Base-by-base conservation (phyloP, 2,888 invertebrate species). In the Eupeodes latifasciatus region DNA sequence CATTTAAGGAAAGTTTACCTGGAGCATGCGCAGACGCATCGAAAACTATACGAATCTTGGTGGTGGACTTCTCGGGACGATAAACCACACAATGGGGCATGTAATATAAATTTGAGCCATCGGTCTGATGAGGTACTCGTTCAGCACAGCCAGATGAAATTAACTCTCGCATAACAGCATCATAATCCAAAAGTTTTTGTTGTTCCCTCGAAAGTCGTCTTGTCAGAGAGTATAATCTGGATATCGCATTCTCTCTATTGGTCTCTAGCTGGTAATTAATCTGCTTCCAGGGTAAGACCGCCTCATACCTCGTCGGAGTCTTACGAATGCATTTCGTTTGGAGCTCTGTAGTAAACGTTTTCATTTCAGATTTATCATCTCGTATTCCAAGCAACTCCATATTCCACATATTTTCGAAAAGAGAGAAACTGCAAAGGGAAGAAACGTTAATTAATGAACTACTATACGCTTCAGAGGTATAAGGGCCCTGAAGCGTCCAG, bases 381-480 rank as follows among this genome's bases (percentile, higher is more conserved):
- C 49, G 59, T 61, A 61, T 51, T 49, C 49, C 61, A 12, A 75
- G 53, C 14, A 64, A 62, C 14, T 64, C 75, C 51, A 75, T 64
- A 5, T 75, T 64, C 62, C 53, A 75, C 61, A 75, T 75, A 19
- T 53, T 64, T 62, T 75, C 53, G 34, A 53, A 53, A 19, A 62
- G 40, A 16, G 27, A 74, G 40, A 40, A 59, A 53, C 62, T 40
- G 34, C 34, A 59, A 59, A 27, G 36, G 59, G 59, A 57, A n/a
- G n/a, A n/a, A 57, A 57, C 57, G 12, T 57, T 74, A n/a, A 61
- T 34, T 40, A 44, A 40, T 66, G 66, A 10, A 49, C 59, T 57
- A 59, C 14, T 12, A 44, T 9, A 57, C 57, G 57, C 57, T 44
- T 16, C 57, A 12, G 72, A 47, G 40, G 44, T 57, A 44, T 57